Conservation (phyloP, 2,797 vertebrate species). For the Arctocebus calabarensis region DNA sequence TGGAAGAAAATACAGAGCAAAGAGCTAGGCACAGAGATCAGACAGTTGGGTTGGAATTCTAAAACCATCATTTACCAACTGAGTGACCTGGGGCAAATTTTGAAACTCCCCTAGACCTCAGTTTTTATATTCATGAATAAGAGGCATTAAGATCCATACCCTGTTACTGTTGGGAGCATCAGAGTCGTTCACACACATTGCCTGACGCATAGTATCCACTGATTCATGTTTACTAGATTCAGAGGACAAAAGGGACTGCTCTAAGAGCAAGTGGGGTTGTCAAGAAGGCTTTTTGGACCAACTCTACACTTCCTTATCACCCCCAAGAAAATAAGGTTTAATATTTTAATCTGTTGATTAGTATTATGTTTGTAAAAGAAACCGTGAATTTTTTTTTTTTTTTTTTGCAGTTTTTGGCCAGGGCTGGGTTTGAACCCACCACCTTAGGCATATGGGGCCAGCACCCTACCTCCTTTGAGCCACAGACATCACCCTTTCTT, state of each 20-base stretch:
- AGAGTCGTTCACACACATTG: background rate
- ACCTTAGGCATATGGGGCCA: no score
- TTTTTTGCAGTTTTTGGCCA: no score
- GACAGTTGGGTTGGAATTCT: background rate
- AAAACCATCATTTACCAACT: background rate
- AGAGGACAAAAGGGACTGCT: background rate
- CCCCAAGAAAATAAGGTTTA: background rate
- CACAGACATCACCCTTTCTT: background rate
- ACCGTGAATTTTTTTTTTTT: no score
- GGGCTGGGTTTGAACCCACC: no score
- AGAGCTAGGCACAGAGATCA: background rate
- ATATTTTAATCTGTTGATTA: background rate
- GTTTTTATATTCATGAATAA: background rate
- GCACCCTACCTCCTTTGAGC: no score
- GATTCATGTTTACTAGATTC: background rate
- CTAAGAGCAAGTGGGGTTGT: accelerated
- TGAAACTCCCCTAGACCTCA: background rate
- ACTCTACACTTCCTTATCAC: no score
- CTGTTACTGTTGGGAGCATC: accelerated
- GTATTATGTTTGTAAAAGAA: background rate
- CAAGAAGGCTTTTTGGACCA: background rate
- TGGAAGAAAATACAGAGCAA: background rate
- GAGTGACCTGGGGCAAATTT: background rate
- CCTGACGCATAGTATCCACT: accelerated
- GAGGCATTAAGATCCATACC: background rate